Evolutionary conservation across 2,797 vertebrate species (phyloP), one percentile per base, ranked within the genome.

Genomic region (Peromyscus nudipes): DNA sequence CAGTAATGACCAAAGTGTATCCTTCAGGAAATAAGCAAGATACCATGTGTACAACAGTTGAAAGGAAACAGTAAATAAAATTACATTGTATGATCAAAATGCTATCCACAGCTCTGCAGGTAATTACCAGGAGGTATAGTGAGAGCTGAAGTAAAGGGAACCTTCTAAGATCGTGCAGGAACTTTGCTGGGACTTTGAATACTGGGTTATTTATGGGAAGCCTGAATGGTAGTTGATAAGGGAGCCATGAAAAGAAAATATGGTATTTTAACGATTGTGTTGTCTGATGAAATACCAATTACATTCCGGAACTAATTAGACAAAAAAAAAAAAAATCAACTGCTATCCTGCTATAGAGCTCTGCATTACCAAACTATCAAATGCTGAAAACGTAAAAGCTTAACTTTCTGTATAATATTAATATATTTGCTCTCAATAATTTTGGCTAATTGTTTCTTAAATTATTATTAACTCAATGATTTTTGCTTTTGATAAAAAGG

Each of bases 381-480:
- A 73, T 79, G 21, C 31, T 73, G 49, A 92, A 92, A 89, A 40
- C 40, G 77, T 19, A 85, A 81, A 96, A 89, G 4, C 4, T n/a
- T 94, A 82, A 57, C 21, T 77, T 95, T 89, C 52, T 84, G 67
- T 69, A 83, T 52, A 65, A 92, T 43, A 82, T 96, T 95, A 95
- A 88, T 90, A 75, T 16, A 85, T 37, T 46, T 94, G 40, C 3
- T 71, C 37, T 93, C 16, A 43, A 19, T 64, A 52, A 77, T 89
- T 91, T 86, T 16, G 2, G 11, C 25, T 46, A 92, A 85, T 11
- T 5, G 2, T 25, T 92, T 85, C 82, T 92, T 81, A 95, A 64
- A 89, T 55, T 94, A n/a, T 55, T 92, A 27, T 8, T 86, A 52
- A 81, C 12, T 57, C 75, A 79, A 3, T 92, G 17, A 86, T 27